Percentiles rank a stretch among this genome's conserved stretches.
Conservation (phyloP, 2,113 vertebrate species). For the Sisor rabdophorus region DNA sequence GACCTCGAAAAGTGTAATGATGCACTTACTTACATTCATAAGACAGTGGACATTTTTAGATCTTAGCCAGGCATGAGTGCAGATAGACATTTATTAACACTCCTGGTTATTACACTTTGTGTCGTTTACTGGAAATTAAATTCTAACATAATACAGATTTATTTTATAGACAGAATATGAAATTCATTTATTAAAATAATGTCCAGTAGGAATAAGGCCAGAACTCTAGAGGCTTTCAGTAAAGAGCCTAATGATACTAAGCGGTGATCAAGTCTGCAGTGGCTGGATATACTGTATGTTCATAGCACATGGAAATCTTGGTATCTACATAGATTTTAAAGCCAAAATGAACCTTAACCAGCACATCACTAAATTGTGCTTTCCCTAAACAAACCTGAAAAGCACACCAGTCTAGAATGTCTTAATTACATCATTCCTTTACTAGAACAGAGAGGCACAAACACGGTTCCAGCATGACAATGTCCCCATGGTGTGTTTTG, state of each 20-base stretch:
- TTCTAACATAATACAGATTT: background rate
- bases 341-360: too few species aligned
- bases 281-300: background rate
- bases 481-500: too few species aligned
- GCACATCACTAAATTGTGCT: too few species aligned
- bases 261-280: background rate
- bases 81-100: background rate
- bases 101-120: background rate
- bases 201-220: background rate
- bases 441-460: too few species aligned
- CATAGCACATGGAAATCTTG: background rate
- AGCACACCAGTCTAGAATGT: too few species aligned
- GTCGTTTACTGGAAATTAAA: background rate
- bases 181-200: background rate
- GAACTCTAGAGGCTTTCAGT: background rate
- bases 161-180: background rate
- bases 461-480: too few species aligned
- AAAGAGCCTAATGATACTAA: background rate
- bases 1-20: slow-evolving; percentile 7
- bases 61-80: background rate
- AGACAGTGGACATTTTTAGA: background rate
- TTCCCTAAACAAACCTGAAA: too few species aligned
- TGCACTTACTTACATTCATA: background rate
- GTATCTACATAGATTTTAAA: too few species aligned
- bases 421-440: too few species aligned